These are phyloP conservation scores for Ceratotherium simum DNA, from an alignment of 2,113 vertebrate species.

Conservation along the genomic window DNA sequence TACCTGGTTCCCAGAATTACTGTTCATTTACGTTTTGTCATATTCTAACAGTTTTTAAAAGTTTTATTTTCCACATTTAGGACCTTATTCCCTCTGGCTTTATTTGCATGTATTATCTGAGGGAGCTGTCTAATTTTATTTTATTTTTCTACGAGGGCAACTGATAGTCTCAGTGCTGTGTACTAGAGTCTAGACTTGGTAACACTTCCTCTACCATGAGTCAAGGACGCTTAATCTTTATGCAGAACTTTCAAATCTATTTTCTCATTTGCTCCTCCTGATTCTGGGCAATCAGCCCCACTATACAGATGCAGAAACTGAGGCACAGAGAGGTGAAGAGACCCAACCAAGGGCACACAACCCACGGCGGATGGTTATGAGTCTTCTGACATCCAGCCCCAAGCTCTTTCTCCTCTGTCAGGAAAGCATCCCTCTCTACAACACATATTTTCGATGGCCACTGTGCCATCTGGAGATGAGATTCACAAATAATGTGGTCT, in stretches of 20 bases:
- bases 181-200: background rate
- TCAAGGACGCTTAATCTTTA: background rate
- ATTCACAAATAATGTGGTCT: background rate
- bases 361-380: rapidly evolving
- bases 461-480: background rate
- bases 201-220: background rate
- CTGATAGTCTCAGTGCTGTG: too few species aligned
- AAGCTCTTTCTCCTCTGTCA: background rate
- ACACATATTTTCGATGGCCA: background rate
- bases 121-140: background rate
- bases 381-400: background rate
- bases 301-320: background rate
- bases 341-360: too few species aligned
- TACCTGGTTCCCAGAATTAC: background rate
- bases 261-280: background rate
- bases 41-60: background rate
- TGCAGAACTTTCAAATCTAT: background rate
- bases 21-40: background rate
- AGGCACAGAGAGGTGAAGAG: background rate
- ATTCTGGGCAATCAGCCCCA: background rate
- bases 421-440: background rate
- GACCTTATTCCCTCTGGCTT: background rate
- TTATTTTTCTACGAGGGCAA: background rate
- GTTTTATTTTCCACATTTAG: background rate
- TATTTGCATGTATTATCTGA: background rate